Percentiles rank a stretch among this genome's conserved stretches.
These are phyloP conservation scores for Nibea albiflora DNA, from an alignment of 2,113 vertebrate genomes.

Conservation along the genomic window DNA sequence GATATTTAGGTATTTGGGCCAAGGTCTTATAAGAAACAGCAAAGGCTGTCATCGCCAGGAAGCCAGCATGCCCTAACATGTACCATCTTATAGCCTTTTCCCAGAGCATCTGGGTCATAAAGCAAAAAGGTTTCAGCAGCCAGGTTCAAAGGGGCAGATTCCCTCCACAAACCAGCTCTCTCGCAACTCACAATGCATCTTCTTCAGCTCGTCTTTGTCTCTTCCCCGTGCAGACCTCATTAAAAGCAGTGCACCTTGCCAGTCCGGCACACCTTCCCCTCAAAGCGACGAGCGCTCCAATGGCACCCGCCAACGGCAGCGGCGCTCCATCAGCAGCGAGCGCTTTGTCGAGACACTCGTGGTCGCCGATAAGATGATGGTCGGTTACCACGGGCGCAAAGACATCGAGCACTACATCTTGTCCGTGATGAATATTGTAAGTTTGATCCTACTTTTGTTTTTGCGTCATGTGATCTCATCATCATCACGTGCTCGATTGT, in stretches of 20 bases:
- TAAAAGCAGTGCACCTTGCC: constrained; percentile 84
- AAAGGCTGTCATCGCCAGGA: constrained; percentile 75
- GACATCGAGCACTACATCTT: constrained; percentile 99
- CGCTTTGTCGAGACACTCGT: constrained; percentile 98
- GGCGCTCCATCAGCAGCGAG: constrained; percentile 94
- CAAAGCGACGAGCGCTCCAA: constrained; percentile 65
- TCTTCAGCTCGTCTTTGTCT: constrained; percentile 62
- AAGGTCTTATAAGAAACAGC: constrained; percentile 73
- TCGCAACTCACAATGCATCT: constrained; percentile 6
- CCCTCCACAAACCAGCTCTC: constrained; percentile 26
- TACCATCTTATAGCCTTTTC: constrained; percentile 73
- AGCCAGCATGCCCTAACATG: constrained; percentile 76
- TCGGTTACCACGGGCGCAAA: constrained; percentile 98
- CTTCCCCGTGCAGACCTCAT: constrained; percentile 83
- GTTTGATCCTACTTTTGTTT: constrained; percentile 89
- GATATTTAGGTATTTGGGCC: constrained; percentile 78
- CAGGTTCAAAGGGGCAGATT: constrained; percentile 72
- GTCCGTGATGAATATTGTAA: constrained; percentile 99
- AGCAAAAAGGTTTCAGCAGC: constrained; percentile 71
- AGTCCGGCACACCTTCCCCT: constrained; percentile 77
- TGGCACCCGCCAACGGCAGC: constrained; percentile 83
- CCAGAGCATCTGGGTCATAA: constrained; percentile 82
- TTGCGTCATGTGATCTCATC: not conserved
- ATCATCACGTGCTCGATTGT: no score
- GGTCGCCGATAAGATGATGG: constrained; percentile 99